Base-by-base conservation (phyloP, 2,113 vertebrate genomes). In the Coreoperca whiteheadi region DNA sequence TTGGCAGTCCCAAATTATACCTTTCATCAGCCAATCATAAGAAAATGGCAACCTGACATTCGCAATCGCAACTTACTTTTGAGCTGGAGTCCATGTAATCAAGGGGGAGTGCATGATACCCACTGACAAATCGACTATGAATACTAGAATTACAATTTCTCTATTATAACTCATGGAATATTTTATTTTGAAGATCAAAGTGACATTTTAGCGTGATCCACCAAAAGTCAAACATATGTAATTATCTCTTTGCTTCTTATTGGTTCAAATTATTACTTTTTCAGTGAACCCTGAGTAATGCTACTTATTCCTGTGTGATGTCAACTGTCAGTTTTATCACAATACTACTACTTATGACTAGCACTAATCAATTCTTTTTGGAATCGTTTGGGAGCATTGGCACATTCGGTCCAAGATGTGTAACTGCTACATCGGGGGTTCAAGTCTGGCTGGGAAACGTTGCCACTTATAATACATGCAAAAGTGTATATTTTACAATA, bases 1-100 rank as follows among this genome's bases (percentile, higher is more conserved):
- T 83, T 89, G 83, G 88, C 90, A 87, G 88, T 93, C 82, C 86
- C 43, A 94, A 94, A 94, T 94, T 93, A 93, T 91, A 92, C 91
- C 94, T 95, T 95, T 95, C 93, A 94, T 94, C 94, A 92, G 84
- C 82, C 92, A 94, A 94, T 94, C 93, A 92, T 88, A 90, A 82
- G 82, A 88, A 91, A 94, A 92, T 90, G 89, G 84, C 86, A 85
- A 88, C 73, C 85, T 93, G 94, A 94, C 93, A 88, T 92, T 81
- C 65, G 77, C 89, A 91, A 91, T 91, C 66, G 82, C 74, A 83
- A 86, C 85, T 84, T 72, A 74, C 69, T 82, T 88, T 89, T 88
- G 63, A 88, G 88, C 69, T 81, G 34, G 60, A 85, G 72, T 89
- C 83, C 67, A 66, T 88, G 79, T 92, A 88, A 93, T 95, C 86